These are phyloP conservation scores for Ophraella communa DNA, from an alignment of 2,888 invertebrate species.

Conservation along the genomic window DNA sequence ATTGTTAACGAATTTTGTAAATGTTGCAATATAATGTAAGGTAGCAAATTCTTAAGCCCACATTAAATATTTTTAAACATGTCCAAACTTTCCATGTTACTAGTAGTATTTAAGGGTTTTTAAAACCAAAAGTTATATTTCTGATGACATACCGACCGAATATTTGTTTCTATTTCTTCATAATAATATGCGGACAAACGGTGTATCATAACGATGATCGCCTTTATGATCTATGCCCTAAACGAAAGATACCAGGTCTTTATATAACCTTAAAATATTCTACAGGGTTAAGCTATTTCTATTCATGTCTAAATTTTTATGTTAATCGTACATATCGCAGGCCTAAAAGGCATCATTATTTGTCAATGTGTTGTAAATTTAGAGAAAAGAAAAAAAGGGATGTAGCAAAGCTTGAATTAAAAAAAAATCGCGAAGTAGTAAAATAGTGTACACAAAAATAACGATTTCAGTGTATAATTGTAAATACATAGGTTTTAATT, in stretches of 20 bases:
- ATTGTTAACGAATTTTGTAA: constrained; percentile 38
- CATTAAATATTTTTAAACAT: constrained; percentile 10
- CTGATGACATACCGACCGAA: background rate
- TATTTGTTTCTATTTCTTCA: background rate
- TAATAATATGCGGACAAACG: too few species aligned
- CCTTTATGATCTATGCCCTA: too few species aligned
- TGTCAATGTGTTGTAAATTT: constrained; percentile 39
- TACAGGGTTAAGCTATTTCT: constrained; percentile 1
- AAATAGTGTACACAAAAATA: constrained; percentile 34
- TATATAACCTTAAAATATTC: background rate
- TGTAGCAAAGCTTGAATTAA: constrained; percentile 38
- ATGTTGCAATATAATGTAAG: constrained; percentile 34
- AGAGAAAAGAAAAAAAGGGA: constrained; percentile 27
- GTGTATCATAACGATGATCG: too few species aligned
- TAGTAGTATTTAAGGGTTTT: constrained; percentile 6
- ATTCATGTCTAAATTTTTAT: constrained; percentile 6
- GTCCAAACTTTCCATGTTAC: background rate
- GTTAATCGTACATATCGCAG: constrained; percentile 46
- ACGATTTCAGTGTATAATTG: constrained; percentile 49
- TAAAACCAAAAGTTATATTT: background rate
- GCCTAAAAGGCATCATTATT: constrained; percentile 47
- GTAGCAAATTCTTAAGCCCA: constrained; percentile 33
- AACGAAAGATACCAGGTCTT: background rate
- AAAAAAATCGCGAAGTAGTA: constrained; percentile 40
- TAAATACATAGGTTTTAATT: constrained; percentile 49